Base-by-base conservation (phyloP, 2,113 vertebrate genomes). In the Calypte anna region DNA sequence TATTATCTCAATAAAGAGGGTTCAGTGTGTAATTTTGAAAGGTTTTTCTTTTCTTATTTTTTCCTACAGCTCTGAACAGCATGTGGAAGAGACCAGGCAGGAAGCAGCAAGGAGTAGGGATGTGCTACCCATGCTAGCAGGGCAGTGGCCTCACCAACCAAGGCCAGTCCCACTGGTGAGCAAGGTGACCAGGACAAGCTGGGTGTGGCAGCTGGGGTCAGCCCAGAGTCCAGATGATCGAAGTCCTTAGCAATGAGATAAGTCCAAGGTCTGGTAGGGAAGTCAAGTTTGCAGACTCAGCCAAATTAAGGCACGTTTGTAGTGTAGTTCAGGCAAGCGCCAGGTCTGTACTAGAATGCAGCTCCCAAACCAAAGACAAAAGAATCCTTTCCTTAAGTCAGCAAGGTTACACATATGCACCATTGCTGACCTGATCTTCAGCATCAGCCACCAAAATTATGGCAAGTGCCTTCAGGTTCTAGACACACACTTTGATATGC, bases 81-180 rank as follows among this genome's bases (percentile, higher is more conserved):
- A 6, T 0, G 4, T 51, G 36, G 51, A 58, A 90, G 30, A 19
- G 28, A 13, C 1, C 21, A 86, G 43, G 8, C 9, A 44, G 43
- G 28, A 24, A 94, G 16, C 24, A 86, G 40, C 19, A 25, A 75
- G 22, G 31, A 11, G 6, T 27, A 12, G 23, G 38, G 25, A 38
- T 0, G 0, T 36, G 21, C 7, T 21, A 4, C 5, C 16, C 84
- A 53, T 58, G 25, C 23, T 15, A 13, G 3, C 7, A 63, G 46
- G 12, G 9, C 51, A 64, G 28, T n/a, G 50, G 8, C n/a, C 16
- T 88, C 38, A 31, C 10, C 2, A 1, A 17, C 9, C 30, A 18
- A 17, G 10, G 30, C 6, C 63, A 38, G 59, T 21, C 10, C 22
- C 27, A 10, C 8, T 40, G 36, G 17, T 22, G 40, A 23, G 10